phyloP scores from a whole-genome alignment of 2,888 invertebrate genomes.

The Tenthredo livida region DNA sequence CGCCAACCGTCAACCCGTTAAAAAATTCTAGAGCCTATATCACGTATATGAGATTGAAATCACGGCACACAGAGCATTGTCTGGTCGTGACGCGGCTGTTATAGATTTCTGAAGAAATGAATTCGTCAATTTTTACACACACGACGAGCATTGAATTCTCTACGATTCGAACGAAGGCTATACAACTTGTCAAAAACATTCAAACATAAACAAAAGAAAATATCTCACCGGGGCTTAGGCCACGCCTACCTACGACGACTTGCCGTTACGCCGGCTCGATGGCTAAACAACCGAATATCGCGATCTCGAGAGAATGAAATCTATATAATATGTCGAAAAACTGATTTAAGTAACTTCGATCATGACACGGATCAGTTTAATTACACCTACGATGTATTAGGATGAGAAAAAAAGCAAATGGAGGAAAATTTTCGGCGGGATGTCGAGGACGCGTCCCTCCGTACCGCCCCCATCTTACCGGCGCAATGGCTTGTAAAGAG shows the following conservation, averaged over 20 bases:
- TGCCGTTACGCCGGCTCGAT: not conserved
- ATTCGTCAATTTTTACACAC: not conserved
- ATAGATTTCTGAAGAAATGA: not conserved
- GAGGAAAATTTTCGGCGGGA: not conserved
- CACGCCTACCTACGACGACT: not conserved
- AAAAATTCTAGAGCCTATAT: not conserved
- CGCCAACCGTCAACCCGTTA: not conserved
- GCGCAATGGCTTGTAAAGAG: not conserved
- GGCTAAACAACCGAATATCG: slow-evolving; percentile 3
- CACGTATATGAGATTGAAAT: not conserved
- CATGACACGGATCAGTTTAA: not conserved
- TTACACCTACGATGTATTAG: not conserved
- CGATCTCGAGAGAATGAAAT: not conserved
- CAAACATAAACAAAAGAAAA: no score
- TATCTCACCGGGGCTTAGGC: not conserved
- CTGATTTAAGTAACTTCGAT: not conserved
- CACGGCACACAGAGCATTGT: not conserved
- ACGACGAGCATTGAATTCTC: not conserved
- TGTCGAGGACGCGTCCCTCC: not conserved
- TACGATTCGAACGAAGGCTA: not conserved
- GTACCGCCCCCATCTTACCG: not conserved
- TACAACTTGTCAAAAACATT: not conserved
- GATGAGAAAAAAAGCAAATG: not conserved
- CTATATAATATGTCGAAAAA: not conserved
- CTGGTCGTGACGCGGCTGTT: no score